Conservation (phyloP, 2,797 vertebrate species). For the Micropoecilia bifurca region DNA sequence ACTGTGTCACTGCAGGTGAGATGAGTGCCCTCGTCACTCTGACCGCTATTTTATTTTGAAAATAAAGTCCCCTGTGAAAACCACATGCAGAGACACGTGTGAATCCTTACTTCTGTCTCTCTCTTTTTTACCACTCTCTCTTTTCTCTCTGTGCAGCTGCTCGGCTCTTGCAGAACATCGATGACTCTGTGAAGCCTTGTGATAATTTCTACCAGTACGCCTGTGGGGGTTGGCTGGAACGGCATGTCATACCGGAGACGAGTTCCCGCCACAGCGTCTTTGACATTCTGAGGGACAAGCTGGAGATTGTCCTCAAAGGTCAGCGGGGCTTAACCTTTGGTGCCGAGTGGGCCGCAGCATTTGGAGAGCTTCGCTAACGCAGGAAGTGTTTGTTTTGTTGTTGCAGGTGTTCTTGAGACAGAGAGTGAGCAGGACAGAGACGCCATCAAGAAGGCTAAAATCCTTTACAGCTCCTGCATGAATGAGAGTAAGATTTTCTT, state of each 20-base stretch:
- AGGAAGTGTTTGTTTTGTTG: conserved; percentile 46
- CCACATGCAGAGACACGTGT: conserved; percentile 4
- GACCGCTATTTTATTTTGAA: conserved; percentile 15
- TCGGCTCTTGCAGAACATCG: conserved; percentile 94
- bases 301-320: conserved; percentile 97
- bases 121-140: background rate
- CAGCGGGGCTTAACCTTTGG: conserved; percentile 45
- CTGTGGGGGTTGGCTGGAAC: conserved; percentile 93
- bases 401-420: conserved; percentile 90
- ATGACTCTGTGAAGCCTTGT: conserved; percentile 86
- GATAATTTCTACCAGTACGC: conserved; percentile 95
- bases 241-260: conserved; percentile 92
- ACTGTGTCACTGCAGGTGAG: conserved; percentile 93
- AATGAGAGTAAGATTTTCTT: conserved; percentile 87
- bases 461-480: conserved; percentile 94
- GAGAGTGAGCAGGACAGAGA: conserved; percentile 83
- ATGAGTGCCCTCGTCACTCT: conserved; percentile 16
- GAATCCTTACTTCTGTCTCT: conserved; percentile 1
- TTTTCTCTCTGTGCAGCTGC: conserved; percentile 80
- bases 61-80: conserved; percentile 9
- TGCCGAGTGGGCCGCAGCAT: conserved; percentile 45
- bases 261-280: conserved; percentile 95
- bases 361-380: conserved; percentile 31
- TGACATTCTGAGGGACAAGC: conserved; percentile 92
- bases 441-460: conserved; percentile 92